These are phyloP conservation scores for Tauraco hartlaubi DNA, from an alignment of 2,797 vertebrate species.

Conservation along the genomic window DNA sequence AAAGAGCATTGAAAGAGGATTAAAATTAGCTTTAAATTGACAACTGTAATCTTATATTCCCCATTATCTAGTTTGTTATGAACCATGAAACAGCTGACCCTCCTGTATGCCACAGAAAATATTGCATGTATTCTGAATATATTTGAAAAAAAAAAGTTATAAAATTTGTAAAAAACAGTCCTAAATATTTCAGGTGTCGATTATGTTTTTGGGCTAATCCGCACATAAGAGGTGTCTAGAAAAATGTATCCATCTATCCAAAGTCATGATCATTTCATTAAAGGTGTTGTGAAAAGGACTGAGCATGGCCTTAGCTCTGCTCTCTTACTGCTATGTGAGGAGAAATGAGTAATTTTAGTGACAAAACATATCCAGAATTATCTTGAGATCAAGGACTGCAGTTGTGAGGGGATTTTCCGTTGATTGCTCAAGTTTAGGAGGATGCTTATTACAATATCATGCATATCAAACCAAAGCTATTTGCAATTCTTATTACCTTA, in stretches of 20 bases:
- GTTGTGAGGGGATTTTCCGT: background rate
- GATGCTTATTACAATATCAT: background rate
- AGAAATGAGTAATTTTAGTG: background rate
- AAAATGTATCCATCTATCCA: background rate
- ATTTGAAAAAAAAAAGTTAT: background rate
- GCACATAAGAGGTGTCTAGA: background rate
- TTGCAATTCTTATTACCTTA: background rate
- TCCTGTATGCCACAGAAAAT: background rate
- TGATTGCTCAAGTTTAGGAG: background rate
- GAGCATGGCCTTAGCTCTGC: background rate
- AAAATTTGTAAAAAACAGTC: background rate
- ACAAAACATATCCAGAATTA: background rate
- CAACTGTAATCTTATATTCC: background rate
- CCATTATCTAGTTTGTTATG: background rate
- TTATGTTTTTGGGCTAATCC: background rate
- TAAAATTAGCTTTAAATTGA: background rate
- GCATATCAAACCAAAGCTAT: background rate
- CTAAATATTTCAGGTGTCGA: background rate
- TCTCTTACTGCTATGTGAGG: background rate
- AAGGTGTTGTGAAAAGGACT: background rate
- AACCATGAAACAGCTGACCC: background rate
- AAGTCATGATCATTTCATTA: background rate
- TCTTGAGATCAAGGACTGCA: background rate
- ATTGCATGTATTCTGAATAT: background rate
- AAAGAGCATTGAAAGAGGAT: background rate